These are phyloP conservation scores for Zapornia atra DNA, from an alignment of 2,113 vertebrate species.

Conservation along the genomic window DNA sequence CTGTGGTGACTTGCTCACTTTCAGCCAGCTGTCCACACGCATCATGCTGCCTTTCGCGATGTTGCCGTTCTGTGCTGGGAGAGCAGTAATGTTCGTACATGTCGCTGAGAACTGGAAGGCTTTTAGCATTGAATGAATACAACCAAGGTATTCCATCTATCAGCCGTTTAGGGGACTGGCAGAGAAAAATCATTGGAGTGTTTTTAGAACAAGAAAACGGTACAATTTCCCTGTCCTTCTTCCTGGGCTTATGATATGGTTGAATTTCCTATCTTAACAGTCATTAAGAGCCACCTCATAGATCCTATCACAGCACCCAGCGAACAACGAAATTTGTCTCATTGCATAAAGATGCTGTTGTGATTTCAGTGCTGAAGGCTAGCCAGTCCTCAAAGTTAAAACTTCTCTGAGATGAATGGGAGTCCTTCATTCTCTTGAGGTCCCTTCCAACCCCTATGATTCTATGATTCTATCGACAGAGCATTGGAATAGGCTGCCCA, in stretches of 20 bases:
- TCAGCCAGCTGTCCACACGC: background rate
- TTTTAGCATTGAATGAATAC: background rate
- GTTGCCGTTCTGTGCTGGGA: background rate
- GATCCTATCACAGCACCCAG: background rate
- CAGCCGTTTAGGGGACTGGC: background rate
- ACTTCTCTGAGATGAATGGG: background rate
- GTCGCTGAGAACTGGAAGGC: slow-evolving; percentile 21
- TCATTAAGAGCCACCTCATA: background rate
- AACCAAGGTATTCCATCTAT: background rate
- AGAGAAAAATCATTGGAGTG: background rate
- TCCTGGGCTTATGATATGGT: background rate
- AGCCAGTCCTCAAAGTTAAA: background rate
- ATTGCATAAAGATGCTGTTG: background rate
- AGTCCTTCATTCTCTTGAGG: background rate
- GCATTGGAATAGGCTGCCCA: too few relatives aligned
- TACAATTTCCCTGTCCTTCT: background rate
- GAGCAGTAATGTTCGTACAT: background rate
- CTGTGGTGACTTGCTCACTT: slow-evolving; percentile 8
- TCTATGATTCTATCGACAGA: too few relatives aligned
- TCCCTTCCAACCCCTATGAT: too few relatives aligned
- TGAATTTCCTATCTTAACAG: background rate
- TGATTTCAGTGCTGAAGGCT: background rate
- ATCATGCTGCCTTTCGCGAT: slow-evolving; percentile 3
- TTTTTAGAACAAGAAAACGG: background rate
- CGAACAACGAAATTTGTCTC: background rate